A percentile compares a stretch with the other conserved stretches of the same genome.
These are phyloP conservation scores for Euplexia lucipara DNA, from an alignment of 2,888 invertebrate species.

Conservation along the genomic window DNA sequence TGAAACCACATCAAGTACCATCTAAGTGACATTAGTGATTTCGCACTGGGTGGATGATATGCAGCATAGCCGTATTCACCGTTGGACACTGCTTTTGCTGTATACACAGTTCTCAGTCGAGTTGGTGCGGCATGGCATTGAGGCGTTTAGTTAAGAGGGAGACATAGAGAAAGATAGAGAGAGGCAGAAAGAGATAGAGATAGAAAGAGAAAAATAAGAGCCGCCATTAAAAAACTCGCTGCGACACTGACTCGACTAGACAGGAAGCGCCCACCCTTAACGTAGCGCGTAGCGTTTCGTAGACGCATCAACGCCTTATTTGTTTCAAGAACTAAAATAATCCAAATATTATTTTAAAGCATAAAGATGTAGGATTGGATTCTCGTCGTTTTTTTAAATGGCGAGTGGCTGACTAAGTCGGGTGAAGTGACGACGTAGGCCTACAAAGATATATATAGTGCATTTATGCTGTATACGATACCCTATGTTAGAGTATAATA, in stretches of 20 bases:
- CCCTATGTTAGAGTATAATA: too few relatives aligned
- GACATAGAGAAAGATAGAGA: too few relatives aligned
- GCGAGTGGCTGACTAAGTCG: too few relatives aligned
- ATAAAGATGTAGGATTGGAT: neutral
- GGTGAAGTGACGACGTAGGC: neutral
- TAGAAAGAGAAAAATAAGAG: too few relatives aligned
- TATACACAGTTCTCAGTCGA: neutral
- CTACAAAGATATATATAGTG: neutral
- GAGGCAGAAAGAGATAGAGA: too few relatives aligned
- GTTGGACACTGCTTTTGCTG: neutral
- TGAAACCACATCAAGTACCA: neutral
- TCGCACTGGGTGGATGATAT: neutral
- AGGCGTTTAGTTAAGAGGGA: too few relatives aligned
- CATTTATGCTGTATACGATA: too few relatives aligned
- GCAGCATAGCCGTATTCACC: neutral
- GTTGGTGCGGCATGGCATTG: too few relatives aligned
- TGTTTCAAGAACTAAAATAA: neutral
- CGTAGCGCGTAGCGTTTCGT: neutral
- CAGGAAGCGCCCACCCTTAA: too few relatives aligned
- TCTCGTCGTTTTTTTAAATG: too few relatives aligned
- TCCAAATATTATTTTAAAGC: neutral
- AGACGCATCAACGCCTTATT: neutral
- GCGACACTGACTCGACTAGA: too few relatives aligned
- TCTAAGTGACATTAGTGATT: neutral
- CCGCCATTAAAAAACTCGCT: too few relatives aligned